Evolutionary conservation across 2,888 invertebrate genomes (phyloP), one percentile per base, ranked within the genome.

Genomic region (Amitus sp.): DNA sequence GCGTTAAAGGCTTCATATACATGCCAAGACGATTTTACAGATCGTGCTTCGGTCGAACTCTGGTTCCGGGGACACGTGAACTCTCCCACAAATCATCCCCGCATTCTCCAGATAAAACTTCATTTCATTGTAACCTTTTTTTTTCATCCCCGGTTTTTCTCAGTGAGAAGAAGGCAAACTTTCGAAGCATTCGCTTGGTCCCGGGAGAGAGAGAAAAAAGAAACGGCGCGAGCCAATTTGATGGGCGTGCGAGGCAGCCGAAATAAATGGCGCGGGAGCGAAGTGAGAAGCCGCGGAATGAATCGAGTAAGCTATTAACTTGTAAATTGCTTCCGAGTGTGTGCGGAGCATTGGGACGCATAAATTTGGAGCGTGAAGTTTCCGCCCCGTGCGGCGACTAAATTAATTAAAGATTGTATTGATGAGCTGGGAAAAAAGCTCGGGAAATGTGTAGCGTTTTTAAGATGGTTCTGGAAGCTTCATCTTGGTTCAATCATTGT

Each of bases 271-370:
- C 61, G 57, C 67, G 59, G 62, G 57, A 59, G 60, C 58, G 50
- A 61, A 56, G 57, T 53, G 52, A 61, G 56, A 59, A 59, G 58
- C 50, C 55, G 65, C 65, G 67, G 64, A 72, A 73, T 71, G 71
- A 71, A 72, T 68, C 68, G 64, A 60, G 68, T 78, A 78, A 75
- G 77, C 80, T 78, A 81, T 81, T 81, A 81, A 80, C 80, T 81
- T 80, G 80, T 81, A 81, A 81, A 81, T 81, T 81, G 80, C 80
- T 81, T 81, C 80, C 80, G 80, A 79, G 75, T 79, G 74, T 68
- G 67, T 67, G 66, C 69, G 68, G 67, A 65, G 65, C 62, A 52
- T 56, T 66, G 62, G 60, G 64, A 62, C 65, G 74, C 75, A 77
- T 76, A 75, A 74, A 76, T 77, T 74, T 69, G 53, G 48, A 39